Evolutionary conservation across 1,140 invertebrate species (phyloP), one percentile per base, ranked within the genome.

Genomic region (Tetramorium simillimum): DNA sequence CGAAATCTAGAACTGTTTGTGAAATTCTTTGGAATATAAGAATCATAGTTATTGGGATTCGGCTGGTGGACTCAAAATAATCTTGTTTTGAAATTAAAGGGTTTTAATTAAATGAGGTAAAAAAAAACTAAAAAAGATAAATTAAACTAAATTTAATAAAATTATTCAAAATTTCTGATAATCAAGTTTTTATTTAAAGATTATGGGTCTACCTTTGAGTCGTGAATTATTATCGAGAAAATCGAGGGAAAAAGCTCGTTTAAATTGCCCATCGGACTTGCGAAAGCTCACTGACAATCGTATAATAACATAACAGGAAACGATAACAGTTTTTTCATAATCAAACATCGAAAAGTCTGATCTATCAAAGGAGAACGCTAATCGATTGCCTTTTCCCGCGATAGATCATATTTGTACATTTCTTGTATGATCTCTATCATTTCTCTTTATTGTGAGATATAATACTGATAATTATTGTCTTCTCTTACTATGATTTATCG

Each of bases 241-340:
- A 65, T 49, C 24, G 10, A 10, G 24, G 58, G 16, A 21, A 60
- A 70, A 70, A 40, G 63, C 58, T 51, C 62, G 70, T 85, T 88
- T 82, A 67, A 58, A 88, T 85, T 93, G 92, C 88, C 84, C 85
- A 86, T 92, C 82, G 88, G 78, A 91, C 70, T 91, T 93, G 16
- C 40, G 43, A 75, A 93, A 81, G 90, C 89, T 92, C 77, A 92
- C 87, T 90, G 92, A 94, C 92, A 94, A 94, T 94, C 92, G 88
- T 93, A 91, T 78, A 72, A 65, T 75, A 85, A 76, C 37, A 9
- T 86, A 86, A 88, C 76, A 92, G 86, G 82, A 89, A 92, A 58
- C 56, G 37, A 86, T 86, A 86, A 92, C 86, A 88, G 91, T 89
- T 92, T 89, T 78, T 88, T 90, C 85, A 75, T 90, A 80, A 86